Base-by-base conservation (phyloP, 64 coral and sea anemone genomes). In the Stichodactyla helianthus region DNA sequence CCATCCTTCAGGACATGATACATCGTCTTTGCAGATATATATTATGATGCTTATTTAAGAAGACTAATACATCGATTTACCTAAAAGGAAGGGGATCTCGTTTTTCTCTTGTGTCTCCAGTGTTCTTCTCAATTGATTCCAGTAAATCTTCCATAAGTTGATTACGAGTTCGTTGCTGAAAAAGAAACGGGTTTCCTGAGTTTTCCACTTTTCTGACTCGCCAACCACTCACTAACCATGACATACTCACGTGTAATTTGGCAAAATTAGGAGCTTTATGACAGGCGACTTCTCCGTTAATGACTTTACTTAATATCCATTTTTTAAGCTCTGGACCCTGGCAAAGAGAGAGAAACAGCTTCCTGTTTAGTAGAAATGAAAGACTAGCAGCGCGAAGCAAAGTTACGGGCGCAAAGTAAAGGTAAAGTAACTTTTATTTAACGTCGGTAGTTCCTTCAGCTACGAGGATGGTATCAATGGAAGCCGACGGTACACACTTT, bases 241-340 rank as follows among this genome's bases (percentile, higher is more conserved):
- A 44, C 35, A 44, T 51, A 65, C 94, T 88, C 83, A 96, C 94
- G 79, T 93, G 94, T 50, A 96, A 84, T 79, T 90, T 96, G 8
- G 91, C 94, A 88, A 96, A 96, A 64, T 83, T 90, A 28, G 94
- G 91, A 16, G 84, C 91, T 83, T 83, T 93, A 54, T 96, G 91
- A 58, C 91, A 96, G 6, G 91, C 84, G 18, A 78, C 79, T 71
- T 96, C 94, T 52, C 91, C 94, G 13, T 93, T 86, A 44, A 93
- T 93, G 9, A 96, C 79, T 68, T 96, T 96, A 50, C 51, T 90
- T 17, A 96, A 52, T 58, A 96, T 78, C 94, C 94, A 96, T 26
- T 90, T 83, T 87, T 90, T 89, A 60, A 96, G 92, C 61, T 96
- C 83, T 19, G 85, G 78, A 56, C 86, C 86, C 94, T 96, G 44